A percentile compares a stretch with the other conserved stretches of the same genome.
These are phyloP conservation scores for Heliothis peltigera DNA, from an alignment of 2,888 invertebrate species.

Conservation along the genomic window DNA sequence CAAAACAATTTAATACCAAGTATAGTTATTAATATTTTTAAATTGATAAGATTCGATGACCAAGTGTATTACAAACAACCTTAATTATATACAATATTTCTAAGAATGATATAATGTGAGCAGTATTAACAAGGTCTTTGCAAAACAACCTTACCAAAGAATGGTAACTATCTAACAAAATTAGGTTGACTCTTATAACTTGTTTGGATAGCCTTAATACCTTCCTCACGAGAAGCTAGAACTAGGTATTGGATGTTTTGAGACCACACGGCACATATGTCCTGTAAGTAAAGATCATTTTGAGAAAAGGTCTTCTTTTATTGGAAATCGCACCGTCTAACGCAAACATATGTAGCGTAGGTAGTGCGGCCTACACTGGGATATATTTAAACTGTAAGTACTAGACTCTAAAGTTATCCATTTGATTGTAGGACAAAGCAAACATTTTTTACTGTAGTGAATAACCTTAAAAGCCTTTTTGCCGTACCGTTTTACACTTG, in stretches of 20 bases:
- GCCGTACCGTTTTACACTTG: conserved; percentile 27
- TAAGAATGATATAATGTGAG: background rate
- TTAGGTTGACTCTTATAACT: conserved; percentile 6
- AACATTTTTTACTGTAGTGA: conserved; percentile 19
- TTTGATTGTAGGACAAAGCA: conserved; percentile 33
- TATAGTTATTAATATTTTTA: no score
- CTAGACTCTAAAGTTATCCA: conserved; percentile 18
- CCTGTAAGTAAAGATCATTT: conserved; percentile 11
- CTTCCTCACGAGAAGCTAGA: conserved; percentile 10
- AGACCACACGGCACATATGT: conserved; percentile 19
- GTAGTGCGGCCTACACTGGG: background rate
- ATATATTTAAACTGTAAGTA: conserved; percentile 13
- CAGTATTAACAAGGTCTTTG: conserved; percentile 9
- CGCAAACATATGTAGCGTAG: conserved; percentile 14
- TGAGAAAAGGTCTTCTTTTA: conserved; percentile 39
- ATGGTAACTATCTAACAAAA: conserved; percentile 12
- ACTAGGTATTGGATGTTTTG: conserved; percentile 40
- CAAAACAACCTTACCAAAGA: conserved; percentile 31
- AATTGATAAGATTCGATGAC: no score
- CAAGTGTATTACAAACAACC: no score
- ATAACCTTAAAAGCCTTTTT: conserved; percentile 34
- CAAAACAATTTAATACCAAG: no score
- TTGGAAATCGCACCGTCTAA: conserved; percentile 14
- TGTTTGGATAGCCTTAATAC: conserved; percentile 19
- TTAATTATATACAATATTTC: no score